These are phyloP conservation scores for Sardina pilchardus DNA, from an alignment of 2,113 vertebrate genomes.

Conservation along the genomic window DNA sequence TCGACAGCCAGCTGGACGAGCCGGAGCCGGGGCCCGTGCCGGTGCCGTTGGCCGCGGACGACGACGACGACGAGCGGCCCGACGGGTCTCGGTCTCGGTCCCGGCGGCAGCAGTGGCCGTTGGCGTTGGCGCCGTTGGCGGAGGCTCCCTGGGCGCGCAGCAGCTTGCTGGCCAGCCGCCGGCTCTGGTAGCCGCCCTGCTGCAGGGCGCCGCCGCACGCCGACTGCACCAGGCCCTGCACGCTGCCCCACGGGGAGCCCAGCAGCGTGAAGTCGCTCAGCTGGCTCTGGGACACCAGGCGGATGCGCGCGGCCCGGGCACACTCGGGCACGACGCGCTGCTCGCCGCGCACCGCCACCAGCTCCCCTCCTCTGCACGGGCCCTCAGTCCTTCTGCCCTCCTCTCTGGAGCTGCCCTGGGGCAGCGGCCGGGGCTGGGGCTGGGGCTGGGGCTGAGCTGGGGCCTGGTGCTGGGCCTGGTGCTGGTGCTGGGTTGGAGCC, in stretches of 20 bases:
- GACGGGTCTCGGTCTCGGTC: conserved; percentile 59
- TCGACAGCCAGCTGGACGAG: conserved; percentile 56
- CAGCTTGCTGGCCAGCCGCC: conserved; percentile 76
- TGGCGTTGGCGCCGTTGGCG: conserved; percentile 20
- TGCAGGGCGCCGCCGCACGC: conserved; percentile 76
- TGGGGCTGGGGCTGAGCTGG: conserved; percentile 28
- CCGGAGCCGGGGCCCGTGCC: conserved; percentile 34
- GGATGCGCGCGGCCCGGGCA: conserved; percentile 64
- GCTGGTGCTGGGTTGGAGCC: too few relatives aligned
- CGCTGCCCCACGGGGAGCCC: conserved; percentile 88
- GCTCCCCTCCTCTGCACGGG: conserved; percentile 46
- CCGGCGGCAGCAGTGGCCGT: conserved; percentile 72
- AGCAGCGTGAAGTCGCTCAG: conserved; percentile 84
- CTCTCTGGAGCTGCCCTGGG: not conserved
- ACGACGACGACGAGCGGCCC: conserved; percentile 54
- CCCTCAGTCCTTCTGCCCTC: conserved; percentile 51
- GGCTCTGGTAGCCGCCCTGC: conserved; percentile 80
- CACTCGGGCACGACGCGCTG: conserved; percentile 59
- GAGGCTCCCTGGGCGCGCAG: conserved; percentile 73
- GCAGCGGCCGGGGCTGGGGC: conserved; percentile 38
- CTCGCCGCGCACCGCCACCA: not conserved
- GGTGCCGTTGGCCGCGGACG: conserved; percentile 37
- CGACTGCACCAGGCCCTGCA: conserved; percentile 87
- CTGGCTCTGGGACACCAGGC: conserved; percentile 82
- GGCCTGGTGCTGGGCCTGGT: not conserved